Evolutionary conservation across 2,797 vertebrate genomes (phyloP).

Genomic region (Amblyopsis hoosieri): DNA sequence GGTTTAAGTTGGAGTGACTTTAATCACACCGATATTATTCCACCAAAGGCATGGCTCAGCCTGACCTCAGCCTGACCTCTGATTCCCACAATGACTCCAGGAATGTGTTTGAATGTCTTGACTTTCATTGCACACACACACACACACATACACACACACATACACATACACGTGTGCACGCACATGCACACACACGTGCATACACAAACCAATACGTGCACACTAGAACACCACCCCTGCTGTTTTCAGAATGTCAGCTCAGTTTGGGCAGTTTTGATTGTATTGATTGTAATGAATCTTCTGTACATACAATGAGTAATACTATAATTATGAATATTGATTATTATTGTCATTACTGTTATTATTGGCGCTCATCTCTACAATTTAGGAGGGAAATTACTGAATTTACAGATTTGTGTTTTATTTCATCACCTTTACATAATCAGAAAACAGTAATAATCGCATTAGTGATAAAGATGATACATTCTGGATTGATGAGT

Average conservation of each 20-base stretch:
- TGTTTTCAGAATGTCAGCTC: slow-evolving; percentile 83
- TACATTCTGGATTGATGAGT: slow-evolving; percentile 81
- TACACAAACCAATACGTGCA: slow-evolving; percentile 35
- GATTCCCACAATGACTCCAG: slow-evolving; percentile 56
- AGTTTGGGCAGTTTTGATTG: slow-evolving; percentile 86
- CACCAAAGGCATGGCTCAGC: slow-evolving; percentile 36
- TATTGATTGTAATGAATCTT: slow-evolving; percentile 82
- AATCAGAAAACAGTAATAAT: slow-evolving; percentile 74
- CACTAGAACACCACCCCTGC: slow-evolving; percentile 64
- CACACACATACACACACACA: slow-evolving; percentile 21
- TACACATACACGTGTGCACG: slow-evolving; percentile 38
- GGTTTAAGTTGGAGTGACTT: slow-evolving; percentile 31
- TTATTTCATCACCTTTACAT: slow-evolving; percentile 58
- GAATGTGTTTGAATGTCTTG: slow-evolving; percentile 64
- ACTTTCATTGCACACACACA: slow-evolving; percentile 44
- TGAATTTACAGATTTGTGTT: slow-evolving; percentile 37
- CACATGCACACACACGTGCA: slow-evolving; percentile 29
- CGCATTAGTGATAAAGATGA: slow-evolving; percentile 78
- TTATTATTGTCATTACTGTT: slow-evolving; percentile 76
- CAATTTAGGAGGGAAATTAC: slow-evolving; percentile 59
- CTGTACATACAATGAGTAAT: slow-evolving; percentile 78
- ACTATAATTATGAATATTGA: slow-evolving; percentile 65
- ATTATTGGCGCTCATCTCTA: slow-evolving; percentile 67
- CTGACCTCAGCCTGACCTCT: slow-evolving; percentile 49
- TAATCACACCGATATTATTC: slow-evolving; percentile 5